Conservation (phyloP, 2,113 vertebrate genomes). For the Petrocephalus microphthalmus region DNA sequence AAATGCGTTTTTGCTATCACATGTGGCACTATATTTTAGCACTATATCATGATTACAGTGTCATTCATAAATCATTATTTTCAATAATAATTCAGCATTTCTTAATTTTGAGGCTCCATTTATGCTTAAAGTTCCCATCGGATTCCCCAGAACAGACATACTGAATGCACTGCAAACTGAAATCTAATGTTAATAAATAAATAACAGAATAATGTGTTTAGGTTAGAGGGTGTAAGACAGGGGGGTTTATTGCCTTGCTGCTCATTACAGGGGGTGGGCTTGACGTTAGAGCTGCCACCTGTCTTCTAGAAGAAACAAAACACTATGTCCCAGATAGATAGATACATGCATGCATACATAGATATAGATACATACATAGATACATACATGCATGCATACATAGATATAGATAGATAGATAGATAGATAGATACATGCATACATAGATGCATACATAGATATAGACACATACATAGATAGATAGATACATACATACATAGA, state of each 20-base stretch:
- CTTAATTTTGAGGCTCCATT: not conserved
- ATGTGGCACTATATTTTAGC: not conserved
- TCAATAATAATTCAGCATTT: not conserved
- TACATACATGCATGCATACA: too few species aligned
- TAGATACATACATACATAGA: too few species aligned
- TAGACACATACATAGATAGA: too few species aligned
- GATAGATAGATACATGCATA: too few species aligned
- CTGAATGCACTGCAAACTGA: not conserved
- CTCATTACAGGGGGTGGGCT: not conserved
- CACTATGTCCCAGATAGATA: not conserved
- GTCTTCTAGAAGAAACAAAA: not conserved
- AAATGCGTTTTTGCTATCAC: not conserved
- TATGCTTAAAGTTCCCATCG: not conserved
- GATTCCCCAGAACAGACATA: not conserved
- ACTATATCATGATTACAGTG: not conserved
- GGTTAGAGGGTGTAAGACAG: too few species aligned
- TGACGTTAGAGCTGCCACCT: not conserved
- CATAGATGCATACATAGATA: too few species aligned
- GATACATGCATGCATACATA: too few species aligned
- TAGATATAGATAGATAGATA: too few species aligned
- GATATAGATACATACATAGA: too few species aligned
- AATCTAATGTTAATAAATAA: not conserved
- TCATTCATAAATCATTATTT: not conserved
- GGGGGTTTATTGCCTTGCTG: too few species aligned
- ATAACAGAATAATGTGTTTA: not conserved